phyloP scores from a whole-genome alignment of 2,113 vertebrate genomes.

The Semnopithecus entellus region DNA sequence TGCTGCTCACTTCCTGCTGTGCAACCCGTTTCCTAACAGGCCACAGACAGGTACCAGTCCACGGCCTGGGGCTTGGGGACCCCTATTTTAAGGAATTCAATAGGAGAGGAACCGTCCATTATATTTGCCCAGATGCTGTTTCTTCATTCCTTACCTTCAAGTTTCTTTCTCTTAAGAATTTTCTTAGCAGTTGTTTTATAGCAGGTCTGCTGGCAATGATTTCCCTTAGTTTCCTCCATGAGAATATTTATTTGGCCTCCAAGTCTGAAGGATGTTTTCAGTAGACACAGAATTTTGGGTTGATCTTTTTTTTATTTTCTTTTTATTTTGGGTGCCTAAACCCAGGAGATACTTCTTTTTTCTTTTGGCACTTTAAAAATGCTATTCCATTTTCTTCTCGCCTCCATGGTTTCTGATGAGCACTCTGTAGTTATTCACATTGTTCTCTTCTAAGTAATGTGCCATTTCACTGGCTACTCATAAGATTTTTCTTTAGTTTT shows the following conservation, averaged over 20 bases:
- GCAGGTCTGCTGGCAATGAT: not conserved
- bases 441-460: not conserved
- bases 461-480: not conserved
- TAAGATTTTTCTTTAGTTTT: not conserved
- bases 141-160: not conserved
- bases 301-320: not conserved
- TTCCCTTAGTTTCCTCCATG: not conserved
- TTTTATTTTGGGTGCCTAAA: too few relatives aligned
- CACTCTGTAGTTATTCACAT: not conserved
- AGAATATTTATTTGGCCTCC: not conserved
- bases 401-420: not conserved
- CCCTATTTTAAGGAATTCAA: not conserved
- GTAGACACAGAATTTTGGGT: not conserved
- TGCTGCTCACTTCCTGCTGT: too few relatives aligned
- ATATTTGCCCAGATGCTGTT: not conserved
- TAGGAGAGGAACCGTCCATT: not conserved
- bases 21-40: too few relatives aligned
- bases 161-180: not conserved
- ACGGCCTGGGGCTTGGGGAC: too few relatives aligned
- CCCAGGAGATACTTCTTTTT: not conserved
- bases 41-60: too few relatives aligned
- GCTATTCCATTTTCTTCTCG: not conserved
- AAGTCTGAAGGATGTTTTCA: not conserved
- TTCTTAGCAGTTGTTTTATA: slow-evolving; percentile 6
- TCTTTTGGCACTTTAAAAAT: not conserved